Conservation (phyloP, 2,113 vertebrate genomes). For the Cyphomyrus discorhynchus region DNA sequence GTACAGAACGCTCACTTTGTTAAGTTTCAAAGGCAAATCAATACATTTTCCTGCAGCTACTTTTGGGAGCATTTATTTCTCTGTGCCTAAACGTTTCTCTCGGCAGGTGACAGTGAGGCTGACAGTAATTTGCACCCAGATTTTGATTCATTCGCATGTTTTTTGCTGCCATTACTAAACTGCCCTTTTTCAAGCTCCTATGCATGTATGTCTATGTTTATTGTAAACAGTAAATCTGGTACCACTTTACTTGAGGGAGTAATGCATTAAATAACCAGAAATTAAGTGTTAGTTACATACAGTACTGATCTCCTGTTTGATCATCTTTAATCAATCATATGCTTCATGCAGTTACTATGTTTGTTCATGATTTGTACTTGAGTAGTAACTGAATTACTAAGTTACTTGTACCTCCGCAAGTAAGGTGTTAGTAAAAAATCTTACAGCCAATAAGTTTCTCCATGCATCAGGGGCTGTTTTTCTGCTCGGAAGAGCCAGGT, state of each 20-base stretch:
- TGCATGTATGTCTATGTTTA: background rate
- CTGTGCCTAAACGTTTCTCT: background rate
- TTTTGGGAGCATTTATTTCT: background rate
- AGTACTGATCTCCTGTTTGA: background rate
- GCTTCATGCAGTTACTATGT: background rate
- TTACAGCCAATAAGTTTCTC: background rate
- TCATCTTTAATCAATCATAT: background rate
- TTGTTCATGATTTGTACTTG: background rate
- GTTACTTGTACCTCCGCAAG: background rate
- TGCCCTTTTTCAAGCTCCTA: background rate
- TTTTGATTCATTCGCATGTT: background rate
- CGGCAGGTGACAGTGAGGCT: background rate
- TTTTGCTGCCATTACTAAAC: background rate
- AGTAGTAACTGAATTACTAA: background rate
- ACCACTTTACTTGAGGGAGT: background rate
- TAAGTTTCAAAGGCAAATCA: background rate
- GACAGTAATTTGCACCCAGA: background rate
- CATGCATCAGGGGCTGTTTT: slow-evolving; percentile 25
- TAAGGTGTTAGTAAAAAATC: background rate
- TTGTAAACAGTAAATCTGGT: background rate
- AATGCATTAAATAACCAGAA: background rate
- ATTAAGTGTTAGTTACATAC: too few species aligned
- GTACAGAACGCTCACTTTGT: background rate
- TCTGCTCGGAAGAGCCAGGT: slow-evolving; percentile 23
- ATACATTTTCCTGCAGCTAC: background rate